Evolutionary conservation across 2,888 invertebrate species (phyloP), one percentile per base, ranked within the genome.

Genomic region (Belgica antarctica): DNA sequence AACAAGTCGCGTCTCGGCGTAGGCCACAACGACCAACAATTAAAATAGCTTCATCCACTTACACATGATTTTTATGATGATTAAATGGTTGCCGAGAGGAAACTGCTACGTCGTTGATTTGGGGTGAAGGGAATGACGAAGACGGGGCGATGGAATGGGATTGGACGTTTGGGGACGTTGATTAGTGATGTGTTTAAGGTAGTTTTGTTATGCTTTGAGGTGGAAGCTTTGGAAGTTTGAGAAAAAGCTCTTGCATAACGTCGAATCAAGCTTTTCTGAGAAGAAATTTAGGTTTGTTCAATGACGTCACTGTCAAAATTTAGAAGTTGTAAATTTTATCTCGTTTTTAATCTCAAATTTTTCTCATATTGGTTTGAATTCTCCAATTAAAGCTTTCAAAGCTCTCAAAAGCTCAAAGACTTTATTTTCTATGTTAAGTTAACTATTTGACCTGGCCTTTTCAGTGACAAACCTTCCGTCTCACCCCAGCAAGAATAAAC

Each of bases 61-160:
- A 27, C 27, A 27, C 12, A 59, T 27, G 27, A 27, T 27, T 27
- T 59, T 59, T 59, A 59, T 59, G 59, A 59, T 59, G 59, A 59
- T 59, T 59, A 59, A 59, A 25, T 25, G 59, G 8, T 52, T 2
- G 59, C 12, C n/a, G 25, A 25, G 41, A 52, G 22, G 52, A 41
- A 41, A 41, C 15, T 7, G 52, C 22, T 22, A 3, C 22, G 2
- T 52, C n/a, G 52, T 52, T 3, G 17, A 27, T 27, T 19, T 5
- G 24, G 52, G 22, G 52, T 52, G 52, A 52, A 59, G 24, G 59
- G 59, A 5, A 12, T 24, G n/a, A 27, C 52, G 52, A 59, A n/a
- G 27, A 24, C 27, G 25, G 3, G 59, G 59, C 27, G 52, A 52
- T 8, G 8, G 12, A 52, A 52, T 22, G n/a, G n/a, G n/a, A n/a